Evolutionary conservation across 2,888 invertebrate genomes (phyloP), one percentile per base, ranked within the genome.

Genomic region (Busseola fusca): DNA sequence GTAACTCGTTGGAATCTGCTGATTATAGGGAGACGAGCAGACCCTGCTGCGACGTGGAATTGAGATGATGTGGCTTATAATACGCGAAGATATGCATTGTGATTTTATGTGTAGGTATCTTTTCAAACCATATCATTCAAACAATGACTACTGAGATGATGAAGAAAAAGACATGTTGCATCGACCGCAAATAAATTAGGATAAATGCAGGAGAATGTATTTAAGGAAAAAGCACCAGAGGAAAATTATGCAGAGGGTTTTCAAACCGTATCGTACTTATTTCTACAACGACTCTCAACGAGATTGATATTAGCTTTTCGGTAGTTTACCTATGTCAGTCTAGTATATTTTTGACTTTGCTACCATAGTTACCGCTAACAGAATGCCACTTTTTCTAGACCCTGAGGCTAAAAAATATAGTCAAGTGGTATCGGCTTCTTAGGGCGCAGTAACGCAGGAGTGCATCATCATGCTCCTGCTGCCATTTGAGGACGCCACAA

Each of bases 1-100:
- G 86, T 88, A 87, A 83, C 80, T 82, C 73, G 75, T 81, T 84
- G 78, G 83, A 74, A 80, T 83, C 82, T 82, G 82, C 76, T 84
- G 75, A 85, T 84, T 84, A 84, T 73, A 84, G 71, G 74, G 85
- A 76, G 62, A 56, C 45, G 64, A 76, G 74, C 82, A 73, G 66
- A 62, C 64, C 62, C 66, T 48, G 64, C 62, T 66, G 57, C 42
- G 66, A 59, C 21, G 68, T 65, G 68, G 62, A 68, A 58, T 60
- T 70, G 63, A 65, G 48, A 59, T 59, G 58, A 80, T 66, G 42
- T n/a, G 30, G 34, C 34, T 30, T 25, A 25, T 68, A 65, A 70
- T 77, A 57, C 52, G 63, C 10, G n/a, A 48, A 77, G 12, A 48
- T 64, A 48, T 58, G 50, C 57, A 58, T 18, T 60, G 16, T 60